A percentile compares a stretch with the other conserved stretches of the same genome.
Evolutionary conservation across 2,113 vertebrate genomes (phyloP).

Genomic region (Mus musculus): DNA sequence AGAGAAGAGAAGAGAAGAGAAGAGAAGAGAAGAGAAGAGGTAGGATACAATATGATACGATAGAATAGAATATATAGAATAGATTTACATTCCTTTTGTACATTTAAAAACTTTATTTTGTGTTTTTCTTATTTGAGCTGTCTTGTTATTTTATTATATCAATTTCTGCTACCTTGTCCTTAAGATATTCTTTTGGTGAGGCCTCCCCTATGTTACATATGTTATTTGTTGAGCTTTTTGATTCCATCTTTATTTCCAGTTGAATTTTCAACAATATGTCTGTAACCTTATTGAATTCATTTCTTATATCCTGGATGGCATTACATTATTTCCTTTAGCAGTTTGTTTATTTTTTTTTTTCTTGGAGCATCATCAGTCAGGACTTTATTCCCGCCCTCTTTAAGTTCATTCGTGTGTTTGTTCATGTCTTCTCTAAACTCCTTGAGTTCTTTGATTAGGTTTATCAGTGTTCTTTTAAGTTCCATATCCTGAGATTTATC

Average conservation of each 20-base stretch:
- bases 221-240: neutral
- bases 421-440: neutral
- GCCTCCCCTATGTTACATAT: neutral
- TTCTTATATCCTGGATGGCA: neutral
- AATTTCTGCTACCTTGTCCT: neutral
- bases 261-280: neutral
- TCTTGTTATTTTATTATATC: neutral
- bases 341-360: neutral
- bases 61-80: neutral
- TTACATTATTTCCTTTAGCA: neutral
- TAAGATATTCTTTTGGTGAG: neutral
- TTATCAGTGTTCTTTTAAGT: neutral
- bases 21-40: neutral
- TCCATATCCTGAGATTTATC: neutral
- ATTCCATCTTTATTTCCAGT: neutral
- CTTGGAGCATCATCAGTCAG: neutral
- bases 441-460: neutral
- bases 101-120: neutral
- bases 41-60: too few species aligned
- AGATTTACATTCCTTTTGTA: neutral
- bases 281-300: neutral
- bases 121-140: neutral
- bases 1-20: too few species aligned
- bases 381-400: neutral
- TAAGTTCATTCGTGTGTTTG: neutral